A percentile compares a stretch with the other conserved stretches of the same genome.
Conservation (phyloP, 2,113 vertebrate species). For the Sinosuthora webbiana region DNA sequence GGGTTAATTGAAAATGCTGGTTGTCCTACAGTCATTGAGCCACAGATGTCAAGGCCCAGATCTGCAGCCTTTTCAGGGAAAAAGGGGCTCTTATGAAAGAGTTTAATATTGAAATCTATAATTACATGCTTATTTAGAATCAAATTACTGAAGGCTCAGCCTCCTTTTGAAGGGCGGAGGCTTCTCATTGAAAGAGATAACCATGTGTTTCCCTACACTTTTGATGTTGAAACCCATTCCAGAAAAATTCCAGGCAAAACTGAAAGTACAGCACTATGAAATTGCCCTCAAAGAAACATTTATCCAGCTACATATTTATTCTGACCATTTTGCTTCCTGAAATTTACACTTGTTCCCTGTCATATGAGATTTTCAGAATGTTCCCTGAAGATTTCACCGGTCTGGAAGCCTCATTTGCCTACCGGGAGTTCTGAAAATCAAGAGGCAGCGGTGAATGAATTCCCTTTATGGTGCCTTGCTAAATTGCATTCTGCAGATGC, state of each 20-base stretch:
- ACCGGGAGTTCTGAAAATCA: neutral
- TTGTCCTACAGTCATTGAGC: neutral
- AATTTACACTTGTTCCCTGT: neutral
- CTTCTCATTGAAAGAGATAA: neutral
- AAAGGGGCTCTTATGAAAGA: neutral
- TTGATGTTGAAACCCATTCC: conserved; percentile 37
- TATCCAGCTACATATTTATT: neutral
- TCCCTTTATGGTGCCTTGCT: neutral
- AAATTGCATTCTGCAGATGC: neutral
- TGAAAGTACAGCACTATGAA: conserved; percentile 10
- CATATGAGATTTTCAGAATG: neutral
- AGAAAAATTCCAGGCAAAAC: conserved; percentile 25
- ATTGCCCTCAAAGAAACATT: neutral
- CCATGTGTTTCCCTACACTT: neutral
- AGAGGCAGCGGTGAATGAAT: neutral
- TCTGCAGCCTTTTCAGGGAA: neutral
- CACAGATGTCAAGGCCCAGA: neutral
- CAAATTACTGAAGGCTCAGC: neutral
- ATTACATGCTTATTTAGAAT: conserved; percentile 27
- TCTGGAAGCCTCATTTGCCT: neutral
- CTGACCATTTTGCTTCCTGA: neutral
- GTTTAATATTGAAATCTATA: neutral
- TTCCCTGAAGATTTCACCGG: neutral
- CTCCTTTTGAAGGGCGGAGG: neutral
- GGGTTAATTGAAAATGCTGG: neutral